Base-by-base conservation (phyloP, 2,797 vertebrate species). In the Oryzias dopingdopingensis region DNA sequence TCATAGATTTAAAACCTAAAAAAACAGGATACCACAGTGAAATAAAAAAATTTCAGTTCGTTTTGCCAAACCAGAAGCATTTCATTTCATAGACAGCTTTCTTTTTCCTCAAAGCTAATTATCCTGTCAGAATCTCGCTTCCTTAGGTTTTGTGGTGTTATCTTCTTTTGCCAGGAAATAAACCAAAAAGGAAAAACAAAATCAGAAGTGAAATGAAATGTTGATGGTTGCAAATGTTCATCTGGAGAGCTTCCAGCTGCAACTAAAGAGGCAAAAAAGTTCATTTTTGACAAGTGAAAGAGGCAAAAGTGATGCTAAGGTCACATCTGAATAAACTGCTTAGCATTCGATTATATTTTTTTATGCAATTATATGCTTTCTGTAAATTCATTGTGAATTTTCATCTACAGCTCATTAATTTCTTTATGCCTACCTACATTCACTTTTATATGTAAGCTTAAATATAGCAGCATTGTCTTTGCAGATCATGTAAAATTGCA, bases 351-450 rank as follows among this genome's bases (percentile, higher is more conserved):
- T 72, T 59, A 49, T 44, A 79, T 90, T 63, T 90, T 63, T 77
- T 83, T 86, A 87, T 88, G 85, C 80, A 85, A 86, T 57, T 86
- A 86, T 86, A 83, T 81, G 74, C 71, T 65, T 70, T 81, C 78
- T 58, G 75, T 59, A 66, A 73, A 76, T 43, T 76, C 68, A 79
- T 80, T 74, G 69, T 51, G 47, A 83, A 82, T 76, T 80, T 61
- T 45, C 58, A 49, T 79, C 59, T 75, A 32, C 5, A 49, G 15
- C 17, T 56, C 10, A 24, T 48, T n/a, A 48, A 62, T 5, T 41
- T 20, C 18, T 32, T 42, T 3, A 0, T 16, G 37, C 17, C n/a
- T 53, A 12, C 10, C 14, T 46, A 3, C 22, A 22, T 13, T 18
- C 20, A 20, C 44, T 46, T 14, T 22, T 22, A 10, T 46, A 8